Evolutionary conservation across 2,888 invertebrate species (phyloP).

Genomic region (Xylocampa areola): DNA sequence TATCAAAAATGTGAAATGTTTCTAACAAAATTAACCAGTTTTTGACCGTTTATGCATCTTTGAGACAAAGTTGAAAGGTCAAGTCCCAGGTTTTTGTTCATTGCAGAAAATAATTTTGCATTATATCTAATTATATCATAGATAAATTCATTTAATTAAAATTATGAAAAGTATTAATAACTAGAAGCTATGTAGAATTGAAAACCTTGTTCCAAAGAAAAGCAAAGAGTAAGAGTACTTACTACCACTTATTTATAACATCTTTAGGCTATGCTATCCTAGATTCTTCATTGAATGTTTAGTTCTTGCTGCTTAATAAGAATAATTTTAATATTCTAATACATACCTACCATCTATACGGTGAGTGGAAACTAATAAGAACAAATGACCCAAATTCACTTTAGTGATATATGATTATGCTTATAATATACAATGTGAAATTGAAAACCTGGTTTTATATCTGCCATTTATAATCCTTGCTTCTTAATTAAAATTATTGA

Average conservation of each 20-base stretch:
- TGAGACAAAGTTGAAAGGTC: conserved; percentile 39
- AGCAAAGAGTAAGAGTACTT: too few relatives aligned
- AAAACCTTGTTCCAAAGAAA: too few relatives aligned
- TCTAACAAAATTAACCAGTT: conserved; percentile 46
- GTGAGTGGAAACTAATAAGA: conserved; percentile 8
- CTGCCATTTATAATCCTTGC: background rate
- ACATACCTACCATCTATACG: background rate
- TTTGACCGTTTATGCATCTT: conserved; percentile 13
- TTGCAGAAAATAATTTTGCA: background rate
- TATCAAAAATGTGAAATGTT: conserved; percentile 22
- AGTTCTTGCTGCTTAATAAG: background rate
- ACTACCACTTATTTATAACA: too few relatives aligned
- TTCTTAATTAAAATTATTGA: background rate
- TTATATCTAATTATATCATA: too few relatives aligned
- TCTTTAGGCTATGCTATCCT: too few relatives aligned
- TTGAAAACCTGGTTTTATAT: background rate
- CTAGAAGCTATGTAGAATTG: too few relatives aligned
- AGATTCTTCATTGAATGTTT: too few relatives aligned
- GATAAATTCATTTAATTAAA: too few relatives aligned
- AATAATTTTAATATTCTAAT: background rate
- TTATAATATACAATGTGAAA: background rate
- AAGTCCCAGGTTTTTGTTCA: conserved; percentile 1
- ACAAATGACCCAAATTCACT: conserved; percentile 40
- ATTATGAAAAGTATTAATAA: too few relatives aligned
- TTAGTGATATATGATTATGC: conserved; percentile 2